These are phyloP conservation scores for Ochotona princeps DNA, from an alignment of 2,113 vertebrate species.

Conservation along the genomic window DNA sequence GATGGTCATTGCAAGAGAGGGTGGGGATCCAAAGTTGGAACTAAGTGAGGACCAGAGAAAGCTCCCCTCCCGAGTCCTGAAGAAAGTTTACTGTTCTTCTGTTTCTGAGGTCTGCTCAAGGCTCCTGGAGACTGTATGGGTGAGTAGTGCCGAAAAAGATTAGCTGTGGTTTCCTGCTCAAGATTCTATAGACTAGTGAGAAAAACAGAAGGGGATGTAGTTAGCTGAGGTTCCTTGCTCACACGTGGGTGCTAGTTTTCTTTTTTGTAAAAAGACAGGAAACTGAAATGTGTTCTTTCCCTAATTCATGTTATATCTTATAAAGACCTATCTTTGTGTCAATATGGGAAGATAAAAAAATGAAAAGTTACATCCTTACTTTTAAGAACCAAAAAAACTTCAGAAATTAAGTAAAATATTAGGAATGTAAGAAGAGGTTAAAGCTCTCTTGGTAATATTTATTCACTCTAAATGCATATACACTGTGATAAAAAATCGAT, in stretches of 20 bases:
- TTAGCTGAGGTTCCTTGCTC: conserved; percentile 49
- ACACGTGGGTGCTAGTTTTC: conserved; percentile 31
- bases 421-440: not conserved
- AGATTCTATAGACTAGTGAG: conserved; percentile 64
- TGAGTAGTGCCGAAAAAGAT: conserved; percentile 38
- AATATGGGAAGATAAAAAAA: not conserved
- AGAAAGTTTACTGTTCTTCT: too few species aligned
- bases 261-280: conserved; percentile 75
- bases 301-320: conserved; percentile 28
- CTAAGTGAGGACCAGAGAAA: too few species aligned
- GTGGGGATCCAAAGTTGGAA: too few species aligned
- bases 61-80: too few species aligned
- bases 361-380: not conserved
- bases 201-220: conserved; percentile 32
- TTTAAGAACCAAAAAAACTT: conserved; percentile 9
- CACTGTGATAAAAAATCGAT: conserved; percentile 5
- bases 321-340: not conserved
- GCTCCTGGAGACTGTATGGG: too few species aligned
- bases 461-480: not conserved
- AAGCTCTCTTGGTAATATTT: not conserved
- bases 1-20: too few species aligned
- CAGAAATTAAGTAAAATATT: not conserved
- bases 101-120: too few species aligned
- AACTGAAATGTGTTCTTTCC: conserved; percentile 47
- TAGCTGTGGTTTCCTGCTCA: conserved; percentile 74